A percentile compares a stretch with the other conserved stretches of the same genome.
Conservation (phyloP, 2,888 invertebrate species). For the Trissolcus brochymenae region DNA sequence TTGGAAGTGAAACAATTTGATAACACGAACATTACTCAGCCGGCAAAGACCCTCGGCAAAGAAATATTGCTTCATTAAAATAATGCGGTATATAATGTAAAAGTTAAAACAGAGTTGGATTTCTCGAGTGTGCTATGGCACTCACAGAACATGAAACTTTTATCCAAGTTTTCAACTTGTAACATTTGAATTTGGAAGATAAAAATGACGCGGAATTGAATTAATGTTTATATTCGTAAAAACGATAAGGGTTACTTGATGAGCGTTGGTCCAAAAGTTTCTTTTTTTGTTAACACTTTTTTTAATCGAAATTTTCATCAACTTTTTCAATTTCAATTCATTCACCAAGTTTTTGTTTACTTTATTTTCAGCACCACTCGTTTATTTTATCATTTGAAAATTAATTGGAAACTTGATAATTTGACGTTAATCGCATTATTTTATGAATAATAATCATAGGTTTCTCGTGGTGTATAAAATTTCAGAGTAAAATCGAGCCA, state of each 20-base stretch:
- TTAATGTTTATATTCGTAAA: conserved; percentile 20
- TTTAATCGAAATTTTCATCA: too few species aligned
- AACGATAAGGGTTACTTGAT: conserved; percentile 9
- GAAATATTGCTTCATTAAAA: conserved; percentile 33
- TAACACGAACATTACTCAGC: too few species aligned
- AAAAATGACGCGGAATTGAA: conserved; percentile 31
- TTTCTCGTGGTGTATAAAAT: conserved; percentile 64
- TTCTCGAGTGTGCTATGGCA: conserved; percentile 24
- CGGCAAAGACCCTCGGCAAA: background rate
- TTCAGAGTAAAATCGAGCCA: conserved; percentile 61
- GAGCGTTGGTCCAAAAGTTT: too few species aligned
- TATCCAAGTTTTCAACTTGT: conserved; percentile 33
- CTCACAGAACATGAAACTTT: conserved; percentile 28
- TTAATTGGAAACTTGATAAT: too few species aligned
- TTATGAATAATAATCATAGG: conserved; percentile 6
- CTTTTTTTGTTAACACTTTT: too few species aligned
- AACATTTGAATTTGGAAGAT: conserved; percentile 33
- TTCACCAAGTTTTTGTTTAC: too few species aligned
- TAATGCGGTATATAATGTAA: conserved; percentile 17
- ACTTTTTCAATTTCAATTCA: too few species aligned
- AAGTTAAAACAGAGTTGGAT: conserved; percentile 24
- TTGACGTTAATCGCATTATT: too few species aligned
- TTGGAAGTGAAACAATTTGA: background rate
- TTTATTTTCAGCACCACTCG: too few species aligned
- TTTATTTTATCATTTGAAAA: too few species aligned